A percentile compares a stretch with the other conserved stretches of the same genome.
These are phyloP conservation scores for Camelus dromedarius DNA, from an alignment of 2,113 vertebrate species.

Conservation along the genomic window DNA sequence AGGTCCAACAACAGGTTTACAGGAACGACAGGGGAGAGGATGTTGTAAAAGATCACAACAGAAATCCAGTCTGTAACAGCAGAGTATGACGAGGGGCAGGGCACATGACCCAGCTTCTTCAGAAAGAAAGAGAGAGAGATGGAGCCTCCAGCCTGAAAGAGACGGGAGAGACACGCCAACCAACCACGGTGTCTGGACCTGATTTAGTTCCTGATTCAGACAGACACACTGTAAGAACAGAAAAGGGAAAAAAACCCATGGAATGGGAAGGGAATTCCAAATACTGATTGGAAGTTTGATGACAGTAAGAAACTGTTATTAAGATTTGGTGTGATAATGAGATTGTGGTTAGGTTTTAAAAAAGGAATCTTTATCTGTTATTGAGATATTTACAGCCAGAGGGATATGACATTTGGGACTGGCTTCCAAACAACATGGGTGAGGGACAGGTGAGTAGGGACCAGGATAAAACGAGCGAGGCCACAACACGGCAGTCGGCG, in stretches of 20 bases:
- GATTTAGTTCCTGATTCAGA: neutral
- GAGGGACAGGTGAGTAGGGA: rapidly evolving
- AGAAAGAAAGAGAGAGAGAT: neutral
- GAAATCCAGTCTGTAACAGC: neutral
- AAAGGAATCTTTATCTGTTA: neutral
- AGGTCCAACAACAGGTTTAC: neutral
- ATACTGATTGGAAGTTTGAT: rapidly evolving
- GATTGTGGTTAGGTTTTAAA: neutral
- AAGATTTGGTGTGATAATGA: neutral
- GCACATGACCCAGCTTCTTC: neutral
- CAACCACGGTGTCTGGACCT: neutral
- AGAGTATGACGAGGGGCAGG: neutral
- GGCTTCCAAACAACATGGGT: neutral
- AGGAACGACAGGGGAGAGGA: neutral
- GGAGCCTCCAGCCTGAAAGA: neutral
- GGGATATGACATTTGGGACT: neutral
- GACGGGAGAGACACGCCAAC: neutral
- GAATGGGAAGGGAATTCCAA: neutral
- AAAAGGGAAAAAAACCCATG: no score
- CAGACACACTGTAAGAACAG: rapidly evolving
- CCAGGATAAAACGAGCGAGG: neutral
- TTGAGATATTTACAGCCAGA: neutral
- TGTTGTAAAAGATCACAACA: rapidly evolving
- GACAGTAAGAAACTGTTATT: neutral
- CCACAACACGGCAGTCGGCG: rapidly evolving